Evolutionary conservation across 2,888 invertebrate genomes (phyloP), one percentile per base, ranked within the genome.

Genomic region (Dysmachus trigonus): DNA sequence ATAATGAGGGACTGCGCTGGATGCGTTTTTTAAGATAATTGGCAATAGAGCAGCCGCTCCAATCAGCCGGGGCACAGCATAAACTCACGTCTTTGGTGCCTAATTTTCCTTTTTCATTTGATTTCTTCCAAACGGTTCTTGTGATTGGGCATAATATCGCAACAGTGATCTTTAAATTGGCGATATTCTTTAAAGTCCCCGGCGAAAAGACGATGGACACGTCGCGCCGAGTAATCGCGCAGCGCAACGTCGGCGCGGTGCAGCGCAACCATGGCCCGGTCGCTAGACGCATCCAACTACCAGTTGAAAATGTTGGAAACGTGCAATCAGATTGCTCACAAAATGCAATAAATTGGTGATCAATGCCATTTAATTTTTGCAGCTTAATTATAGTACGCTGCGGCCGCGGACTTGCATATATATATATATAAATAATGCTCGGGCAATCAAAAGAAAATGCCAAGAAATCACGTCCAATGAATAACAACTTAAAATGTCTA

Each of bases 391-490:
- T 79, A 85, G 85, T 85, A 47, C 38, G 74, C n/a, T n/a, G n/a
- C n/a, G 74, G 51, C 15, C 47, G 30, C 41, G 76, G 30, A 22
- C 62, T 82, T 72, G 72, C n/a, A n/a, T n/a, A n/a, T n/a, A n/a
- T n/a, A n/a, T n/a, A n/a, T n/a, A n/a, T 83, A 72, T 83, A 83
- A 83, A 83, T 83, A 83, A 83, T 72, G n/a, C n/a, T 83, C 47
- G 38, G 83, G 83, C 72, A 83, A 83, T 83, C 83, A 83, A 83
- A 27, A 41, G 83, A 83, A 83, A 83, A 83, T 83, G 83, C 83
- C 71, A 72, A 86, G 53, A 86, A 87, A 87, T 87, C 87, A 87
- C 87, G 87, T 87, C 86, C 86, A 85, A 86, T 85, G 86, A 87
- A 85, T 86, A 84, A 86, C 77, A 73, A 86, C 79, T 85, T 30